These are phyloP conservation scores for Apeltes quadracus DNA, from an alignment of 2,113 vertebrate species.

Conservation along the genomic window DNA sequence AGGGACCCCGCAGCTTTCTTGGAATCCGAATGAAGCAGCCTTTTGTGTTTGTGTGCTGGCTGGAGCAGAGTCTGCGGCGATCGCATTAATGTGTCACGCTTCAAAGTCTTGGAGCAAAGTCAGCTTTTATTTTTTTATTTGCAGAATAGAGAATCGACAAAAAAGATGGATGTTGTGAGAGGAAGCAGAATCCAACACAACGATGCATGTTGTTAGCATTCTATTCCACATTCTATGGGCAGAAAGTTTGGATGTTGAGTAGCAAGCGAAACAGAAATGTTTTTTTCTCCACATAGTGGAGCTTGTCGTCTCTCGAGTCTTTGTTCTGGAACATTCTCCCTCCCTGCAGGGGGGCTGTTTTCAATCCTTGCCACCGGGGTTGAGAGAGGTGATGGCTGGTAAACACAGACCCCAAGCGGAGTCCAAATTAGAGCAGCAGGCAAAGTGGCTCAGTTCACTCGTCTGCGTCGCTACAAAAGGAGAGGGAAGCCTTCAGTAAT, in stretches of 20 bases:
- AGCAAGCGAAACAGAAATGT: background rate
- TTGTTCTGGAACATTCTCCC: constrained; percentile 54
- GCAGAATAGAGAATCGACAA: constrained; percentile 45
- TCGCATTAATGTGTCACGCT: constrained; percentile 69
- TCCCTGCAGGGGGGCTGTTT: constrained; percentile 45
- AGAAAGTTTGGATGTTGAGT: background rate
- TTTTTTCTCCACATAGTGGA: constrained; percentile 24
- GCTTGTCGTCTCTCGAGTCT: constrained; percentile 34
- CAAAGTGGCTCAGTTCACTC: constrained; percentile 11
- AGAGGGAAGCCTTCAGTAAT: constrained; percentile 40
- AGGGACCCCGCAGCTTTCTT: constrained; percentile 48
- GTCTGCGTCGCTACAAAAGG: constrained; percentile 10
- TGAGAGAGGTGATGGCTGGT: constrained; percentile 48
- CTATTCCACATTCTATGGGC: background rate
- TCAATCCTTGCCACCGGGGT: too few species aligned
- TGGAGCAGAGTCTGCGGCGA: constrained; percentile 65
- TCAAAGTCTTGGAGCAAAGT: constrained; percentile 56
- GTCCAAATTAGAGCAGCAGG: constrained; percentile 61
- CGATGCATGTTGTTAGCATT: too few species aligned
- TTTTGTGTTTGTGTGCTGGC: constrained; percentile 80
- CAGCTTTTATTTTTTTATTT: background rate
- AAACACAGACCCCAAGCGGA: constrained; percentile 62
- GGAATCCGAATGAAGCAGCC: constrained; percentile 83
- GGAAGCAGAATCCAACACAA: background rate
- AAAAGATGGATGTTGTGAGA: constrained; percentile 28